Evolutionary conservation across 2,797 vertebrate species (phyloP), one percentile per base, ranked within the genome.

Genomic region (Monodelphis domestica): DNA sequence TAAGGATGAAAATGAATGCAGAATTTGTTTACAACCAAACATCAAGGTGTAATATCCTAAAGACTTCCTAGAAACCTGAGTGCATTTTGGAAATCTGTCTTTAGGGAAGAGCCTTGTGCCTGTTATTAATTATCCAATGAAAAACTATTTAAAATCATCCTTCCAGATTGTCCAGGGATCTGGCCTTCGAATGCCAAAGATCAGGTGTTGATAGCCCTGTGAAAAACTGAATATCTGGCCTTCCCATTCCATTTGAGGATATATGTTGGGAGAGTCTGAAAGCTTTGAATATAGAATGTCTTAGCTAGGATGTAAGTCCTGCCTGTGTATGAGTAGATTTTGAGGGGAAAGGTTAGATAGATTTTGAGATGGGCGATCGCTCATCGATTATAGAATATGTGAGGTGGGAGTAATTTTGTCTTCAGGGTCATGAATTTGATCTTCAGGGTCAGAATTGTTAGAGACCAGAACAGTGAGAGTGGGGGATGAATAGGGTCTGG

Each of bases 31-130:
- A 15, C 12, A 14, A 1, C 5, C 15, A 63, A n/a, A n/a, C 33
- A 17, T 57, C 3, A 33, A 15, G 1, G 59, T 17, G 5, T n/a
- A n/a, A 1, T 1, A 63, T n/a, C 0, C 5, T 15, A n/a, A 5
- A 15, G 59, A n/a, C 33, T n/a, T 5, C 15, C 33, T n/a, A 17
- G 33, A 63, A 59, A 15, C 33, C n/a, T 2, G 33, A 33, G 1
- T n/a, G 63, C 4, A 0, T 63, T 63, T 63, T n/a, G 3, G 1
- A 63, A n/a, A n/a, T 63, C n/a, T n/a, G 14, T 1, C 1, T 30
- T 30, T 30, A 12, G 29, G 3, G n/a, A 17, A 63, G 2, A 63
- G 1, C 14, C 14, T n/a, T 6, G 33, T 63, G 15, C 17, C 0
- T 63, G 0, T 15, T 59, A 59, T n/a, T 63, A 63, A 63, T 63